Percentiles rank a stretch among this genome's conserved stretches.
Evolutionary conservation across 2,797 vertebrate genomes (phyloP).

Genomic region (Sparidentex hasta): DNA sequence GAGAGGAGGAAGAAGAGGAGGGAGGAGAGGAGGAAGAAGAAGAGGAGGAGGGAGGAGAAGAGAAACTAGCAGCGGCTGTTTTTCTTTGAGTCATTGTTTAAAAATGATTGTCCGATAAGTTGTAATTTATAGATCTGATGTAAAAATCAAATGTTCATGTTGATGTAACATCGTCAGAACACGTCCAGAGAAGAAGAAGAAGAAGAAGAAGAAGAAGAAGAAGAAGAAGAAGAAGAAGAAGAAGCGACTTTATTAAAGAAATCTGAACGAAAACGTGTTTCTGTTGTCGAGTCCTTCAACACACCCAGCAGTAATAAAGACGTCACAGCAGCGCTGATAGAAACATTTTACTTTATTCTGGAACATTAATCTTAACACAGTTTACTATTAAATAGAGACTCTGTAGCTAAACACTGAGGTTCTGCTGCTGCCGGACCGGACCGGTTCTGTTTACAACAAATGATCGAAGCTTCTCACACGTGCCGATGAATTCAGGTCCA

Average conservation of each 20-base stretch:
- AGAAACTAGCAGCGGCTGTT: constrained; percentile 7
- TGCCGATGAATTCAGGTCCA: no score
- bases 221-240: no score
- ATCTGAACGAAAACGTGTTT: neutral
- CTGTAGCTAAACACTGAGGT: constrained; percentile 25
- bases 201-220: no score
- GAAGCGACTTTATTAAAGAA: neutral
- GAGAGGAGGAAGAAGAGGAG: neutral
- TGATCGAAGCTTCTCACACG: no score
- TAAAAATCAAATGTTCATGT: constrained; percentile 3
- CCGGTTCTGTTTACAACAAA: no score
- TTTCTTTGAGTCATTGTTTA: neutral
- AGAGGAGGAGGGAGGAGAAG: neutral
- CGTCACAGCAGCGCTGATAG: constrained; percentile 30
- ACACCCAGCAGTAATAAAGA: neutral
- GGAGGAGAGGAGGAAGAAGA: neutral
- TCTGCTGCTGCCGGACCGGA: neutral
- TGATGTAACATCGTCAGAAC: neutral
- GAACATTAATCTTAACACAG: constrained; percentile 64
- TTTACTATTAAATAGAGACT: constrained; percentile 47
- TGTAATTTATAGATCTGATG: neutral
- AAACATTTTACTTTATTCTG: constrained; percentile 72
- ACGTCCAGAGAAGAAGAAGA: neutral
- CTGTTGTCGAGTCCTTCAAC: neutral
- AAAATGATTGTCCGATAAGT: neutral